Evolutionary conservation across 2,113 vertebrate species (phyloP).

Genomic region (Scophthalmus maximus): DNA sequence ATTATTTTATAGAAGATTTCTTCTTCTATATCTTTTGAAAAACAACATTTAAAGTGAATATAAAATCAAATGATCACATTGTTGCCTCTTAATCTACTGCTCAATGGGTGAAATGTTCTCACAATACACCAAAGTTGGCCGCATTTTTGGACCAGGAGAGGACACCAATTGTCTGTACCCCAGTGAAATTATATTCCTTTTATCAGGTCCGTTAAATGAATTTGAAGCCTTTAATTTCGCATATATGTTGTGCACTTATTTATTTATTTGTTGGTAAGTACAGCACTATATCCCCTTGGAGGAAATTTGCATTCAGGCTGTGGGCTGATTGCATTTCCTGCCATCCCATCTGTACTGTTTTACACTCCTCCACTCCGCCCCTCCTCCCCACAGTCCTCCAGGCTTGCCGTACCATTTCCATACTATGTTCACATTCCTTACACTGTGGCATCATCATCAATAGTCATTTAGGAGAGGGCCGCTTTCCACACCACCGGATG

Average conservation of each 20-base stretch:
- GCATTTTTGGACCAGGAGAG: constrained; percentile 33
- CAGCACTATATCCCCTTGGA: constrained; percentile 19
- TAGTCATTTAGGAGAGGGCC: constrained; percentile 81
- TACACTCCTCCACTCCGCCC: constrained; percentile 16
- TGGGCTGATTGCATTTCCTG: constrained; percentile 38
- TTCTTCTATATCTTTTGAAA: too few relatives aligned
- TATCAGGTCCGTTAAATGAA: not conserved
- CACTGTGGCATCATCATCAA: constrained; percentile 80
- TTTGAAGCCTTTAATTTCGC: constrained; percentile 30
- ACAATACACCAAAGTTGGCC: too few relatives aligned
- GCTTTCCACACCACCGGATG: constrained; percentile 78
- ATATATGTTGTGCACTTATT: constrained; percentile 1
- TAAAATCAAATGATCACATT: too few relatives aligned
- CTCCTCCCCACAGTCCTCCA: constrained; percentile 28
- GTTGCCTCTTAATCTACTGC: too few relatives aligned
- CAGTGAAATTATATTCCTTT: not conserved
- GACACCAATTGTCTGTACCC: constrained; percentile 4
- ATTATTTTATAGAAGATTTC: too few relatives aligned
- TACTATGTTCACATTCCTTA: constrained; percentile 75
- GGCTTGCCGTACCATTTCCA: constrained; percentile 67
- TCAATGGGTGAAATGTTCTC: too few relatives aligned
- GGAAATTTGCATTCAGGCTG: constrained; percentile 50
- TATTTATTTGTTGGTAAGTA: constrained; percentile 31
- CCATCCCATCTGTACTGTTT: constrained; percentile 20
- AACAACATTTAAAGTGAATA: too few relatives aligned